Conservation (phyloP, 2,888 invertebrate genomes). For the Cerceris ruficornis region DNA sequence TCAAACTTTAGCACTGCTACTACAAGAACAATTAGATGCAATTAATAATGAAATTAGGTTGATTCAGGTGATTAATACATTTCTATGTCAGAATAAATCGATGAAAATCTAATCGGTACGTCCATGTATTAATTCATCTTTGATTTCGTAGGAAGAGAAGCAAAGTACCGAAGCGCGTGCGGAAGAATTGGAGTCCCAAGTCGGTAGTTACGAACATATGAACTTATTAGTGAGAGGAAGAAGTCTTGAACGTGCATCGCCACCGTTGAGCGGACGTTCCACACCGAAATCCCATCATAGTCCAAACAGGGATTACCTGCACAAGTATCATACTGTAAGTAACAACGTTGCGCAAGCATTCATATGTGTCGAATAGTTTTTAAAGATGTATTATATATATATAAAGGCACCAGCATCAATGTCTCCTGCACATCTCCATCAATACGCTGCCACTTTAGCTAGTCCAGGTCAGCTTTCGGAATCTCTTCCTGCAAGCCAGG, state of each 20-base stretch:
- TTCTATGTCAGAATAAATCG: neutral
- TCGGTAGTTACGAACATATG: constrained; percentile 97
- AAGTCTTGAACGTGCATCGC: constrained; percentile 87
- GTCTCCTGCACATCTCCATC: constrained; percentile 93
- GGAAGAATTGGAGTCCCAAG: constrained; percentile 97
- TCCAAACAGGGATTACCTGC: constrained; percentile 91
- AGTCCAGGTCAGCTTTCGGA: constrained; percentile 86
- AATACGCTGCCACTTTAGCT: constrained; percentile 84
- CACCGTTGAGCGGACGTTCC: constrained; percentile 94
- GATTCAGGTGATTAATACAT: constrained; percentile 81
- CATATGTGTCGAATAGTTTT: neutral
- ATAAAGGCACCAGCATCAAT: constrained; percentile 93
- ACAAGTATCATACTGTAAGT: constrained; percentile 98
- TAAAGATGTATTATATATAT: constrained; percentile 2
- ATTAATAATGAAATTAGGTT: constrained; percentile 99
- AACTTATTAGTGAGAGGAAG: constrained; percentile 90
- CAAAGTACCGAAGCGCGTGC: constrained; percentile 98
- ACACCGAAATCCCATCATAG: constrained; percentile 91
- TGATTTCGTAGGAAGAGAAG: constrained; percentile 95
- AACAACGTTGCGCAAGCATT: constrained; percentile 2
- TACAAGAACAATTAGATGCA: constrained; percentile 99
- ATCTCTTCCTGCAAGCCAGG: constrained; percentile 92
- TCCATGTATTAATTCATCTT: constrained; percentile 60
- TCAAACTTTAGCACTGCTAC: constrained; percentile 98
- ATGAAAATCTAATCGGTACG: too few species aligned